phyloP scores from a whole-genome alignment of 2,113 vertebrate genomes.

The Cryptomyrus ogoouensis region DNA sequence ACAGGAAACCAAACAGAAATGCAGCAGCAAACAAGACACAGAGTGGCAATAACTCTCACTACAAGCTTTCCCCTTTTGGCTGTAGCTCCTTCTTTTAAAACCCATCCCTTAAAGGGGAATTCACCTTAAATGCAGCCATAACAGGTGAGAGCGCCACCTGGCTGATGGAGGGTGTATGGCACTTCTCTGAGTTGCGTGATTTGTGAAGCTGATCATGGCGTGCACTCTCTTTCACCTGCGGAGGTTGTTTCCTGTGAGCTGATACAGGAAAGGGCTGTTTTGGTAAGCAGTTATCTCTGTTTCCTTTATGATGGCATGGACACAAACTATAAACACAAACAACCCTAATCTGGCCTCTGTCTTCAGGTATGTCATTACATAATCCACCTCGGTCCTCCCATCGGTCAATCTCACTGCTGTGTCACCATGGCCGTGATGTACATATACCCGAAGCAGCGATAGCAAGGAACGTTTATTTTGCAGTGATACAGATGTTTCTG shows the following conservation, averaged over 20 bases:
- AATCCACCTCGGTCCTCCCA: background rate
- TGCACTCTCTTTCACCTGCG: background rate
- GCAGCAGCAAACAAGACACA: background rate
- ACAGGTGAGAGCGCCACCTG: background rate
- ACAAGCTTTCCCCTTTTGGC: background rate
- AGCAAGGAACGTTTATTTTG: background rate
- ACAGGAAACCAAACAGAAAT: background rate
- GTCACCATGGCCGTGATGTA: background rate
- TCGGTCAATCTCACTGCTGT: background rate
- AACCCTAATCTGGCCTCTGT: background rate
- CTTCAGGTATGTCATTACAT: background rate
- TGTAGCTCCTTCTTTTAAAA: background rate
- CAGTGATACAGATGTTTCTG: background rate
- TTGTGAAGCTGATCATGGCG: background rate
- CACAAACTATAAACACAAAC: background rate
- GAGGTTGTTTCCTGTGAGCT: background rate
- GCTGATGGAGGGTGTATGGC: background rate
- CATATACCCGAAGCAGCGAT: background rate
- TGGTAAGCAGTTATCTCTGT: slow-evolving; percentile 38
- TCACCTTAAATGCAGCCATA: background rate
- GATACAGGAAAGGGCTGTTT: slow-evolving; percentile 11
- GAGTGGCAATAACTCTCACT: background rate
- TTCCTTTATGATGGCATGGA: background rate
- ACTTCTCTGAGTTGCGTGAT: background rate
- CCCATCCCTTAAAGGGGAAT: background rate